phyloP scores from a whole-genome alignment of 2,888 invertebrate genomes.

The Calameuta idolon region DNA sequence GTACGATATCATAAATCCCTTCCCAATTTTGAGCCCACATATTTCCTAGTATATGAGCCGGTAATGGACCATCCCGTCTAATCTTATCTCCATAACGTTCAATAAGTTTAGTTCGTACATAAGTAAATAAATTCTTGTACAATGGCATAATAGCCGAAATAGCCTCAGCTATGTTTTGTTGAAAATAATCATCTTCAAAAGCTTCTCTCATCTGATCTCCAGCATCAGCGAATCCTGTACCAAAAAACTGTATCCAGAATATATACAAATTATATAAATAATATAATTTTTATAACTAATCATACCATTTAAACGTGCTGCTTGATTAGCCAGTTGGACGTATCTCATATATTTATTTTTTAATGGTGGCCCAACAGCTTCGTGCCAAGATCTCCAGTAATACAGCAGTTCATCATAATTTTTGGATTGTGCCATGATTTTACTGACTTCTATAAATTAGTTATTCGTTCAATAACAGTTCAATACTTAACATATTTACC shows the following conservation, averaged over 20 bases:
- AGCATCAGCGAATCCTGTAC: constrained; percentile 79
- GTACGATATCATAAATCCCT: constrained; percentile 78
- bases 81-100: constrained; percentile 75
- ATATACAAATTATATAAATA: neutral
- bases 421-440: constrained; percentile 77
- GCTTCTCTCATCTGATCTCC: constrained; percentile 83
- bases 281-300: constrained; percentile 9
- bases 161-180: constrained; percentile 70
- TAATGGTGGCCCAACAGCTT: constrained; percentile 81
- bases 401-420: constrained; percentile 81
- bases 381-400: constrained; percentile 86
- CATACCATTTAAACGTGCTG: constrained; percentile 79
- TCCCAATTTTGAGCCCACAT: constrained; percentile 90
- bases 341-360: constrained; percentile 83
- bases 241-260: neutral
- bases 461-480: neutral
- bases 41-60: constrained; percentile 87
- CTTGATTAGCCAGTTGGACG: constrained; percentile 83
- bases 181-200: constrained; percentile 80
- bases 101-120: constrained; percentile 78
- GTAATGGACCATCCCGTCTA: constrained; percentile 80
- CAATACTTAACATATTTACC: neutral
- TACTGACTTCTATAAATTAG: constrained; percentile 63
- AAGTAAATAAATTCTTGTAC: constrained; percentile 86
- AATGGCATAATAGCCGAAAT: constrained; percentile 71